Percentiles rank a stretch among this genome's conserved stretches.
phyloP scores from a whole-genome alignment of 2,113 vertebrate species.

The Python bivittatus region DNA sequence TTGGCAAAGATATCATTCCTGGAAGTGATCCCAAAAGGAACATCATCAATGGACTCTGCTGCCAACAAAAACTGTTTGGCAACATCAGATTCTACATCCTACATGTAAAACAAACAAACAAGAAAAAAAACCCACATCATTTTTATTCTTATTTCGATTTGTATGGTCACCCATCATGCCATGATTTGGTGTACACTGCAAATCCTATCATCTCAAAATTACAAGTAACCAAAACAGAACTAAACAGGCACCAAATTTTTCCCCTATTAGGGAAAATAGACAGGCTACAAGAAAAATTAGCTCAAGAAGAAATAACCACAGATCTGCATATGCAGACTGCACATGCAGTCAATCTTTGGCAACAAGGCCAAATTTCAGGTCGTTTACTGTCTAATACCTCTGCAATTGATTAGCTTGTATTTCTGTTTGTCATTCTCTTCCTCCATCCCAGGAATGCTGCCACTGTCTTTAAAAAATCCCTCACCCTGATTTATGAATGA shows the following conservation, averaged over 20 bases:
- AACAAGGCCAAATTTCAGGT: not conserved
- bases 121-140: fast-evolving
- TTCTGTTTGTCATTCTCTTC: not conserved
- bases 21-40: conserved; percentile 89
- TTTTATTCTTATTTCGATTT: not conserved
- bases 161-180: not conserved
- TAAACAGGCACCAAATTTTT: not conserved
- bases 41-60: conserved; percentile 88
- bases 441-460: not conserved
- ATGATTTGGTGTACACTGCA: not conserved
- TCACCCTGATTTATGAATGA: not conserved
- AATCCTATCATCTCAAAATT: conserved; percentile 13
- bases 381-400: not conserved
- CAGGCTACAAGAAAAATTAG: fast-evolving
- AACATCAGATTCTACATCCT: conserved; percentile 81
- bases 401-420: not conserved
- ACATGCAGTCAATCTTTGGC: not conserved
- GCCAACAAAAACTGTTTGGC: conserved; percentile 86
- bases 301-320: conserved; percentile 28
- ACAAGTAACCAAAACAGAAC: conserved; percentile 25
- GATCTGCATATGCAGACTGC: not conserved
- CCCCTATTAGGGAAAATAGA: not conserved
- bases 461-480: not conserved
- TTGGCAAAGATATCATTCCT: conserved; percentile 81
- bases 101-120: conserved; percentile 8